Conservation (phyloP, 2,113 vertebrate genomes). For the Urocitellus parryii region DNA sequence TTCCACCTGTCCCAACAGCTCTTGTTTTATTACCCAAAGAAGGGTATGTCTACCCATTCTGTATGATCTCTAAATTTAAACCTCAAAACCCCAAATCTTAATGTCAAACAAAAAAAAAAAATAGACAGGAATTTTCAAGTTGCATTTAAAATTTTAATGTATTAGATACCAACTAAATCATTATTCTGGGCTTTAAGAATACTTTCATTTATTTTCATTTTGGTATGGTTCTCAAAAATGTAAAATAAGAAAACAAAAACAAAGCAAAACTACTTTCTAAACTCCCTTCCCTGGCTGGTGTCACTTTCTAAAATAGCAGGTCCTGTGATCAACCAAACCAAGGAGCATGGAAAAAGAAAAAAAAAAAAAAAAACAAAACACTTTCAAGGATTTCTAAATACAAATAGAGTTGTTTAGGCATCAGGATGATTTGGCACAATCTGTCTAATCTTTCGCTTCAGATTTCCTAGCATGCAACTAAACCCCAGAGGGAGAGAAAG, state of each 20-base stretch:
- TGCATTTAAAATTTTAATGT: background rate
- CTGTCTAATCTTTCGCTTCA: conserved; percentile 9
- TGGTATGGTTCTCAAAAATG: background rate
- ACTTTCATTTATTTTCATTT: background rate
- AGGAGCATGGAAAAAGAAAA: background rate
- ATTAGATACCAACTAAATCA: conserved; percentile 1
- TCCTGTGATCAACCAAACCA: background rate
- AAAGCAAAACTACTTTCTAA: background rate
- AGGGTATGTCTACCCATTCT: background rate
- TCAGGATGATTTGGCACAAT: conserved; percentile 2
- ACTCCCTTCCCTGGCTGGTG: background rate
- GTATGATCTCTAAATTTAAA: background rate
- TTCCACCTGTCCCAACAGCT: background rate
- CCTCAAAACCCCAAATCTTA: background rate
- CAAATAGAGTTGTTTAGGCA: background rate
- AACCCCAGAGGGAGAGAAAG: background rate
- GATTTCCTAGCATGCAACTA: conserved; percentile 10
- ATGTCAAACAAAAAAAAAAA: conserved; percentile 19
- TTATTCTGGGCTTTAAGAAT: background rate
- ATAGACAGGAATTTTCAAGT: background rate
- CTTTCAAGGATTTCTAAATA: conserved; percentile 9
- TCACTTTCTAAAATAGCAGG: background rate
- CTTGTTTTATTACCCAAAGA: background rate
- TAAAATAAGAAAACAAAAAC: background rate
- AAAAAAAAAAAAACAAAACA: background rate